Percentiles rank a stretch among this genome's conserved stretches.
Conservation (phyloP, 2,113 vertebrate species). For the Ptilorrhoa leucosticta region DNA sequence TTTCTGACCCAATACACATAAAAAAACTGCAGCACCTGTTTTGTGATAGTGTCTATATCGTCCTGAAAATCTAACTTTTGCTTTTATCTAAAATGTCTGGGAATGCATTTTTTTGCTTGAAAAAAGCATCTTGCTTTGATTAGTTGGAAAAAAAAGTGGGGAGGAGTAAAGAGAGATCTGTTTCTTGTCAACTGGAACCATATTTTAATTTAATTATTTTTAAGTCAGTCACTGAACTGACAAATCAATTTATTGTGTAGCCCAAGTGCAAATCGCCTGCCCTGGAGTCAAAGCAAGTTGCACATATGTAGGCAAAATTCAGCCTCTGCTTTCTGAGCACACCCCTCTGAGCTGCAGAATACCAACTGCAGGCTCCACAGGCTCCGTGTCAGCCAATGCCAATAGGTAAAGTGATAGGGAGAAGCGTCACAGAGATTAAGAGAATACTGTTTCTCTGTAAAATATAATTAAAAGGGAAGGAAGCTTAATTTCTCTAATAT, state of each 20-base stretch:
- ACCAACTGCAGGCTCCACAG: conserved; percentile 30
- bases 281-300: not conserved
- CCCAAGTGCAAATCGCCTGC: not conserved
- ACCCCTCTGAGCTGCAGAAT: not conserved
- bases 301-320: not conserved
- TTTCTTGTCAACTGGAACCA: not conserved
- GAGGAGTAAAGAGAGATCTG: not conserved
- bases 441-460: conserved; percentile 60
- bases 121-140: not conserved
- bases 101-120: not conserved
- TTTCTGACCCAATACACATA: not conserved
- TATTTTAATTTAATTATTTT: conserved; percentile 10
- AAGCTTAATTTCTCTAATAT: conserved; percentile 62
- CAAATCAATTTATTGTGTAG: not conserved
- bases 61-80: not conserved
- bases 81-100: not conserved
- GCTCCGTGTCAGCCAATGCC: conserved; percentile 7
- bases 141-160: not conserved
- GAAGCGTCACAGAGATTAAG: conserved; percentile 53
- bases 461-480: conserved; percentile 59
- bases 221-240: not conserved
- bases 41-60: fast-evolving
- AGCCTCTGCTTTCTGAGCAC: not conserved
- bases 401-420: conserved; percentile 24
- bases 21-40: not conserved